phyloP scores from a whole-genome alignment of 92 coral and sea anemone species.

The Umimayanthus chanpuru region DNA sequence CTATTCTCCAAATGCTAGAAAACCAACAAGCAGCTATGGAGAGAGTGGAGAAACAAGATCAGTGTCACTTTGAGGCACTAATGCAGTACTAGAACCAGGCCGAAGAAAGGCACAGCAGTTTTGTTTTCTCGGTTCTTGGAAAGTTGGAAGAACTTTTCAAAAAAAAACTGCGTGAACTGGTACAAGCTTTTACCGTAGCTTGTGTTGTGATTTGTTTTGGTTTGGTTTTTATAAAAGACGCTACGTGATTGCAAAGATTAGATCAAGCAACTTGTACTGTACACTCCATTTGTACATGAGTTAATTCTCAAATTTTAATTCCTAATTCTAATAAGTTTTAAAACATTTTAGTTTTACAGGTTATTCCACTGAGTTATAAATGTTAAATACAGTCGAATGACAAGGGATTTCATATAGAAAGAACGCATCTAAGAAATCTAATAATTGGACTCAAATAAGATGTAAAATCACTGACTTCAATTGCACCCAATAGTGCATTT shows the following conservation, averaged over 20 bases:
- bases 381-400: neutral
- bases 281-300: neutral
- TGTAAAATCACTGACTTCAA: neutral
- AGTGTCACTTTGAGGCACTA: slow-evolving; percentile 47
- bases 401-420: neutral
- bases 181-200: neutral
- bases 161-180: slow-evolving; percentile 21
- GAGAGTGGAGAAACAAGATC: slow-evolving; percentile 52
- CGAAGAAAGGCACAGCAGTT: slow-evolving; percentile 55
- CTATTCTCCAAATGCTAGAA: slow-evolving; percentile 30
- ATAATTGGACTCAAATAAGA: neutral
- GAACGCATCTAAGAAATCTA: neutral
- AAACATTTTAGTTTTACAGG: neutral
- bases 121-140: slow-evolving; percentile 47
- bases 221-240: neutral
- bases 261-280: neutral
- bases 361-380: too few species aligned
- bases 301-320: neutral
- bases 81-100: slow-evolving; percentile 47
- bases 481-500: neutral
- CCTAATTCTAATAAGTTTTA: neutral
- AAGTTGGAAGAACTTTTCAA: slow-evolving; percentile 33
- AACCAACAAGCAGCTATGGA: slow-evolving; percentile 56
- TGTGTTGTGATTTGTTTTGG: neutral
- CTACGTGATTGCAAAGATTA: neutral